Conservation (phyloP, 2,797 vertebrate genomes). For the Botia almorhae region DNA sequence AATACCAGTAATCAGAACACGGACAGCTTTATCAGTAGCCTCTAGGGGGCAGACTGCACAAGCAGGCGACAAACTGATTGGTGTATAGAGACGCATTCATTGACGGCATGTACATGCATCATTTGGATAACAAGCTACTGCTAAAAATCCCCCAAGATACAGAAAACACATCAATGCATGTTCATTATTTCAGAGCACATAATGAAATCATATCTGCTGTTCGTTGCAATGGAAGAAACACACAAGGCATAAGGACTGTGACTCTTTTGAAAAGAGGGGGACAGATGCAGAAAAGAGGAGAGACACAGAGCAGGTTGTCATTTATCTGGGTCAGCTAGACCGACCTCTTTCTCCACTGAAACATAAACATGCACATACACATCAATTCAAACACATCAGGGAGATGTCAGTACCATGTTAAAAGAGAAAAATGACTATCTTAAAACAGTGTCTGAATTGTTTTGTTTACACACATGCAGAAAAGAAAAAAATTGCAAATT, state of each 20-base stretch:
- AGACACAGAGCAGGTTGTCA: constrained; percentile 55
- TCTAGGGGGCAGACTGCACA: constrained; percentile 37
- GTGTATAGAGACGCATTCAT: background rate
- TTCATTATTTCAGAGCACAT: constrained; percentile 1
- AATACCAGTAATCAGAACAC: background rate
- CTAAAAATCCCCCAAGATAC: constrained; percentile 10
- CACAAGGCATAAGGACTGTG: constrained; percentile 5
- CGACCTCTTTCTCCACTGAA: constrained; percentile 36
- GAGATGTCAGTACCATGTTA: background rate
- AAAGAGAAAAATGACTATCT: background rate
- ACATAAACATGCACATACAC: constrained; percentile 20
- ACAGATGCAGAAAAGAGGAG: constrained; percentile 43
- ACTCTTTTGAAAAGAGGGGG: constrained; percentile 40
- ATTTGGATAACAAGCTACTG: constrained; percentile 34
- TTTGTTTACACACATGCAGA: background rate
- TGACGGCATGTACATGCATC: constrained; percentile 12
- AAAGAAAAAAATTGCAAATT: background rate
- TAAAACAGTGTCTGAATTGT: background rate
- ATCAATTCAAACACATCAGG: background rate
- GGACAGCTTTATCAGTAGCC: background rate
- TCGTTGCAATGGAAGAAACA: constrained; percentile 26
- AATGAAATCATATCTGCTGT: background rate
- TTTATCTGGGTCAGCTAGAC: constrained; percentile 61
- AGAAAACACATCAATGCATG: constrained; percentile 31
- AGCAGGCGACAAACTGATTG: background rate